A percentile compares a stretch with the other conserved stretches of the same genome.
phyloP scores from a whole-genome alignment of 1,140 invertebrate genomes.

The Lerema accius region DNA sequence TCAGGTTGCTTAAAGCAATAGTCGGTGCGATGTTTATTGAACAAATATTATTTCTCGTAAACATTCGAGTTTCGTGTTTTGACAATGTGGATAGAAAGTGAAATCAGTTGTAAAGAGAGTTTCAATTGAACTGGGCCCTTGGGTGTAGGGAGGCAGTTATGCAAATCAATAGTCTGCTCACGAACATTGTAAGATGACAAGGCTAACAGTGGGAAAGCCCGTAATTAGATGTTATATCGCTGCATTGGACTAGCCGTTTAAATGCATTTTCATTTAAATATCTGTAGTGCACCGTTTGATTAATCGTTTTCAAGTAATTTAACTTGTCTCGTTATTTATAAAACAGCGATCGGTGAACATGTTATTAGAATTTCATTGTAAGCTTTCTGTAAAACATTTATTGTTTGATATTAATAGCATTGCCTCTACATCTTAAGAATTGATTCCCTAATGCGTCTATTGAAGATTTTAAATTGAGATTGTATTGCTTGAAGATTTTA shows the following conservation, averaged over 20 bases:
- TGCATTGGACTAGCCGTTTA: neutral
- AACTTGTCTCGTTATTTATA: neutral
- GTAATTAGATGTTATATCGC: constrained; percentile 25
- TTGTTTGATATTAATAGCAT: constrained; percentile 1
- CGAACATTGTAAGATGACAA: constrained; percentile 20
- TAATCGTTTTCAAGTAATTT: neutral
- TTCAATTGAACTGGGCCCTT: constrained; percentile 46
- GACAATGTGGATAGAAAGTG: constrained; percentile 50
- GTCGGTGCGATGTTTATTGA: constrained; percentile 41
- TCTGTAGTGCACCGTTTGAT: neutral
- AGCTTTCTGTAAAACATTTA: neutral
- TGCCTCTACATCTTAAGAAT: too few species aligned
- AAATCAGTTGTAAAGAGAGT: constrained; percentile 42
- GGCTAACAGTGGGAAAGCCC: constrained; percentile 14
- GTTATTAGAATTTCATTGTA: neutral
- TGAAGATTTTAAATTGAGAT: too few species aligned
- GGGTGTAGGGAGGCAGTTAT: constrained; percentile 18
- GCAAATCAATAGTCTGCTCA: constrained; percentile 27
- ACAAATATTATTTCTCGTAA: constrained; percentile 46
- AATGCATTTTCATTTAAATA: neutral
- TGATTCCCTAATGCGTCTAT: too few species aligned
- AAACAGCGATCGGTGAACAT: neutral
- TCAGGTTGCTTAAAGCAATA: constrained; percentile 37
- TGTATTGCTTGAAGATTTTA: too few species aligned
- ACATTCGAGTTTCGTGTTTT: constrained; percentile 49